Evolutionary conservation across 2,113 vertebrate species (phyloP), one percentile per base, ranked within the genome.

Genomic region (Balaenoptera acutorostrata): DNA sequence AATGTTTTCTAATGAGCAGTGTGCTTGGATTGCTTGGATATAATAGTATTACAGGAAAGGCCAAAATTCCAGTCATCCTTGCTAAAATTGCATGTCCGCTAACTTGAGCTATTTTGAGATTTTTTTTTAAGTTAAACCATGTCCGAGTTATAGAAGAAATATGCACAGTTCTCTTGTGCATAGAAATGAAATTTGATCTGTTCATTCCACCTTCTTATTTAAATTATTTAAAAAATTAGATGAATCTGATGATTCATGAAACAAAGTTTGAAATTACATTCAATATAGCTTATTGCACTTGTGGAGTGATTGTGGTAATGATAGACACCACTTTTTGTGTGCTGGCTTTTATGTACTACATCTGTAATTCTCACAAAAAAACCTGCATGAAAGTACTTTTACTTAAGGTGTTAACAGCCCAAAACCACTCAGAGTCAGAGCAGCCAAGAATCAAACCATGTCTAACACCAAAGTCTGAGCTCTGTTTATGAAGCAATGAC

Each of bases 51-150:
- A 95, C 69, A 88, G 88, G 88, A 93, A 96, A 97, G 59, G 88
- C 72, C 68, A 83, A 97, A 97, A 97, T 98, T 98, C 36, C 95
- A 94, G 68, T 83, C 92, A 84, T 80, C 88, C 44, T 71, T 81
- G 27, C 77, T 97, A 96, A 98, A 98, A 98, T 1, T 95, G 82
- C 82, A 78, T 96, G 84, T 91, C 97, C 97, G 90, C 92, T 95
- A 97, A 93, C 97, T 89, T 95, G 95, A 97, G 96, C 90, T 97
- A 96, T 97, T 97, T 96, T 75, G 44, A 86, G 44, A 68, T 84
- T 92, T 96, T 96, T 21, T 39, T 78, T 6, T 3, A 89, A 95
- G 78, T 95, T 89, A 96, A 97, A 85, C 55, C 27, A 83, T 96
- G 96, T 98, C 94, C 18, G 23, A 98, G 66, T 96, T 88, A 80